Base-by-base conservation (phyloP, 2,797 vertebrate genomes). In the Melanotaenia parkinsoni region DNA sequence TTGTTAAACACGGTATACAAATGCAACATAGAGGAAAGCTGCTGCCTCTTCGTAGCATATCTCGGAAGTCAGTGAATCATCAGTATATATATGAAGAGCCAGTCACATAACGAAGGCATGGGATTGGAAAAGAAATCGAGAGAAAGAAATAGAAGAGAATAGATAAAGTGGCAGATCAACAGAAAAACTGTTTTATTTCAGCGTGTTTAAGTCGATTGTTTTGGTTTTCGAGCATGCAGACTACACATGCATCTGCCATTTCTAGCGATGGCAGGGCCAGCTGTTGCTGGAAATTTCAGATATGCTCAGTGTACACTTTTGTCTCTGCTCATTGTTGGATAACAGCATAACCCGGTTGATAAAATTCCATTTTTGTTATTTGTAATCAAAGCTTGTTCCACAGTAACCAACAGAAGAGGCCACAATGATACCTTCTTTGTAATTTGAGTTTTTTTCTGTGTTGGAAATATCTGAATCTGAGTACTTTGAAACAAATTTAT, bases 1-100 rank as follows among this genome's bases (percentile, higher is more conserved):
- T 18, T 37, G 35, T 37, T 37, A 37, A 9, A 37, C 9, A 37
- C 10, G 35, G 35, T 37, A 10, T 37, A 37, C 9, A 37, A 37
- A 20, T 58, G 30, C 56, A 58, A 33, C 28, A 58, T 6, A 33
- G 28, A 58, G 8, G 12, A 14, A 13, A 32, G 45, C 53, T 38
- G 11, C 45, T 40, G 30, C 40, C 61, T 63, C 70, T 63, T 70
- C 67, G 26, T 14, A 54, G 50, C 58, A 45, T 45, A 67, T 71
- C 45, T 71, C 35, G 40, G 33, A 70, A 65, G 76, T 77, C 22
- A 58, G 13, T 73, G 37, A 60, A 37, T 69, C 66, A 69, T 76
- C 56, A 56, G 64, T 64, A 26, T 66, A 62, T 45, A 47, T 30
- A 60, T 77, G 61, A 64, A 64, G 13, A 13, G 35, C 35, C 16